Base-by-base conservation (phyloP, 2,888 invertebrate genomes). In the Empis livida region DNA sequence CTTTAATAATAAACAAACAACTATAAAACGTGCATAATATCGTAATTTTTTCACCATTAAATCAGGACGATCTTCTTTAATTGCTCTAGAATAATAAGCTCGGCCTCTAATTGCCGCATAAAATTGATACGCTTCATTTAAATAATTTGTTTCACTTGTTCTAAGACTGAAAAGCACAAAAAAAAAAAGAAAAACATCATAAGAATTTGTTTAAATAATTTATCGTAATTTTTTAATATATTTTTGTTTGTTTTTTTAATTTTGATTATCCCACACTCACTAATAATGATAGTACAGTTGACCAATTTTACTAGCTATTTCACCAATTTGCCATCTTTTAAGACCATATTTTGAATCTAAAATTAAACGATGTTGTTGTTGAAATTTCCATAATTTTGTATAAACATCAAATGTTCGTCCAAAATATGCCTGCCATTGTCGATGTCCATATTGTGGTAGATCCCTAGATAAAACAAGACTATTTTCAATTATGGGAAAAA, bases 281-380 rank as follows among this genome's bases (percentile, higher is more conserved):
- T 96, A 96, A 72, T 95, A 96, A 72, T 95, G 95, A 70, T 96
- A 96, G 72, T 96, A 96, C 30, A 96, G 82, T 72, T 96, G 96
- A 55, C 96, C 96, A 65, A 96, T 96, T 76, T 96, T 96, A 46
- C 94, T 95, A 43, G 95, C 96, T 55, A 96, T 94, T 73, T 96
- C 96, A 46, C 96, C 96, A 59, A 96, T 95, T 72, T 96, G 96
- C 95, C 96, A 96, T 58, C 96, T 74, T 65, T 96, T 95, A 59
- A 96, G 74, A 31, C 92, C 93, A 70, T 95, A 96, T 71, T 93
- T 92, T 53, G 80, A 80, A 68, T 96, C 94, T 57, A 96, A 74
- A 52, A 92, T 78, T 68, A 82, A 80, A 71, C 94, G 81, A 71
- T 96, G 93, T 66, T 93, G 92, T 67, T 96, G 95, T 70, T 96